Evolutionary conservation across 2,113 vertebrate species (phyloP), one percentile per base, ranked within the genome.

Genomic region (Sula dactylatra): DNA sequence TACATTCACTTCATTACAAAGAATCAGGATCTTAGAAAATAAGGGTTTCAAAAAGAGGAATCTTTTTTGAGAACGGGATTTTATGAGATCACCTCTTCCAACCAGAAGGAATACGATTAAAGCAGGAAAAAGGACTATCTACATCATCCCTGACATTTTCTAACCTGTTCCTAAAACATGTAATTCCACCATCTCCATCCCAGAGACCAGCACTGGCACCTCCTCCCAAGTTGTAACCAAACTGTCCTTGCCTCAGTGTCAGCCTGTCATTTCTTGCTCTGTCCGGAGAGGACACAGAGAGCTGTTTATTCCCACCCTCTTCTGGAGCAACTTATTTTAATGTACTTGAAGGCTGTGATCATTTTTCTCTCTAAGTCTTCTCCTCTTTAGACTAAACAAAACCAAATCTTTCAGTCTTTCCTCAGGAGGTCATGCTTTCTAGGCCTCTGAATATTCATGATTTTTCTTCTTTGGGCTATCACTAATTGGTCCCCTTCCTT

Each of bases 381-480:
- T 56, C 29, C 84, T 82, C 79, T 83, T 94, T 32, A 94, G 91
- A 88, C 58, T 88, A 80, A 88, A 83, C 38, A 81, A 90, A 80
- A 38, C 9, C 45, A 42, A 62, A 74, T 83, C n/a, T 59, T 92
- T 70, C 62, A 82, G 72, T 62, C 36, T 94, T 90, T 90, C 59
- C 88, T 94, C 95, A 77, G 71, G 93, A 96, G 86, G 49, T 88
- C 71, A 61, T 20, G 58, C 40, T 95, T 95, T 90, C 79, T 34
- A 70, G 58, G 76, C 42, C 59, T 94, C 67, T 95, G 91, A 93
- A 96, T 94, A 97, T 90, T 93, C 67, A 93, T 95, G 6, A 91
- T 49, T 94, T 92, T 92, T 86, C 71, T 81, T 96, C 94, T 95
- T 90, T 94, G 83, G 77, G 76, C 91, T 93, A 95, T 81, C 67